Base-by-base conservation (phyloP, 2,888 invertebrate species). In the Charanyca ferruginea region DNA sequence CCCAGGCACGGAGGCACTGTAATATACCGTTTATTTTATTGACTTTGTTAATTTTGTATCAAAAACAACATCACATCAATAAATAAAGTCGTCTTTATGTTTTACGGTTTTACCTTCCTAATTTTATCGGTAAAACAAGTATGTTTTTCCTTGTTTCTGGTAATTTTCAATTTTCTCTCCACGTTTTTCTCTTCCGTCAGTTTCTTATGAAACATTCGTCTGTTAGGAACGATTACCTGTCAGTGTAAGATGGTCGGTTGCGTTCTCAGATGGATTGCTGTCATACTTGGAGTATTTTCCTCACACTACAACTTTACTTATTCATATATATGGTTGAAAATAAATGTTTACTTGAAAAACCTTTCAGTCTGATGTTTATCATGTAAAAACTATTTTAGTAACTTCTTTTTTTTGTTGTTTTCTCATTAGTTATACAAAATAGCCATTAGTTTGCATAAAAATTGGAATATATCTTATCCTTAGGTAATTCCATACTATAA, bases 251-350 rank as follows among this genome's bases (percentile, higher is more conserved):
- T 55, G 59, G 73, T 49, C 22, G 68, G 75, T 71, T 65, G 48
- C 54, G 62, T 64, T 42, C 52, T 62, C 51, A 71, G 83, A 89
- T 85, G 79, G 83, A 90, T 89, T 60, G 79, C 73, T 58, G 68
- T 75, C 35, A 38, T 51, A 11, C 18, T 44, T 7, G 22, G 47
- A 82, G 42, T 45, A 77, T 85, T 59, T 65, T 25, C 22, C 72
- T 68, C 16, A 11, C 22, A 35, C 42, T 64, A 63, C 52, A 66
- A 78, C 18, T 52, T 22, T 22, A 67, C 5, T 53, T 48, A 61
- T 42, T 42, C 47, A 42, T 3, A n/a, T 18, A 22, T n/a, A 16
- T 48, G 18, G 35, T 48, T 32, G 22, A 8, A 18, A 49, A 16
- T 22, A 8, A 58, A 58, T 58, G 16, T 42, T 58, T 35, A 41